Evolutionary conservation across 2,797 vertebrate genomes (phyloP).

Genomic region (Thunnus albacares): DNA sequence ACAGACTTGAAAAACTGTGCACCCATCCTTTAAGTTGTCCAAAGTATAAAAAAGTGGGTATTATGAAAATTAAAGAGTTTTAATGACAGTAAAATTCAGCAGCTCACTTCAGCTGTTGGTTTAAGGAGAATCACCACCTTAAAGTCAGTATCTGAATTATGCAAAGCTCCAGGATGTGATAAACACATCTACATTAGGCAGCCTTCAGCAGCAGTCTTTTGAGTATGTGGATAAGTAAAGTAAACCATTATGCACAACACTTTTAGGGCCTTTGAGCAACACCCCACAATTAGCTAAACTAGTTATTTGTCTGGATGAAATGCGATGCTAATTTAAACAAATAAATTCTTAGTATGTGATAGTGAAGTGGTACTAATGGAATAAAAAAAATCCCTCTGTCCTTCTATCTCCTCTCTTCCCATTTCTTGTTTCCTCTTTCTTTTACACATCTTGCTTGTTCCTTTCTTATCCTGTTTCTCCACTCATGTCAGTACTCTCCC

Average conservation of each 20-base stretch:
- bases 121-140: slow-evolving; percentile 5
- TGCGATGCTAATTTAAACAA: background rate
- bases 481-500: background rate
- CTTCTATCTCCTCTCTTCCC: background rate
- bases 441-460: slow-evolving; percentile 4
- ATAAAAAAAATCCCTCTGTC: background rate
- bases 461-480: slow-evolving; percentile 1
- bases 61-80: background rate
- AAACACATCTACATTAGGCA: slow-evolving; percentile 14
- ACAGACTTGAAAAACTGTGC: no score
- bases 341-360: background rate
- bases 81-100: background rate
- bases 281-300: background rate
- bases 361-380: background rate
- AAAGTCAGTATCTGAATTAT: slow-evolving; percentile 30
- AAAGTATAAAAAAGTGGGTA: background rate
- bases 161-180: slow-evolving; percentile 22
- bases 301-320: background rate
- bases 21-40: no score
- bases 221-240: slow-evolving; percentile 2
- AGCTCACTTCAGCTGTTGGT: background rate
- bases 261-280: background rate
- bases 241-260: background rate
- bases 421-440: background rate
- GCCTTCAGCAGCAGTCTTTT: slow-evolving; percentile 1